A percentile compares a stretch with the other conserved stretches of the same genome.
phyloP scores from a whole-genome alignment of 1,140 invertebrate genomes.

The Conus betulinus region DNA sequence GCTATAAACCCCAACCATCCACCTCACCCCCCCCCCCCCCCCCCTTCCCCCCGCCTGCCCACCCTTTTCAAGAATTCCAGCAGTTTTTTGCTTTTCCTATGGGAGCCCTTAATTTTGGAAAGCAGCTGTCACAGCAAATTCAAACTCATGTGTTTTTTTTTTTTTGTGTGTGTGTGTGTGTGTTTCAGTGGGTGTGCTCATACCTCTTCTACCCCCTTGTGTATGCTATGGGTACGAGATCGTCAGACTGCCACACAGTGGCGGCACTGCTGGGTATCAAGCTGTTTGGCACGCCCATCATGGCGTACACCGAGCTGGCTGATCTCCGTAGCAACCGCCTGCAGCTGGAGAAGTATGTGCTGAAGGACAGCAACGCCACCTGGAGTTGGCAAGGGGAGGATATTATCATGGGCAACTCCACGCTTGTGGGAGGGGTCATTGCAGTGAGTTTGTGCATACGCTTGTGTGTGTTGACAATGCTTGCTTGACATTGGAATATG shows the following conservation, averaged over 20 bases:
- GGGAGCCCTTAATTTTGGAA: no score
- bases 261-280: slow-evolving; percentile 72
- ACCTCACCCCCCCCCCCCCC: no score
- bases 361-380: not conserved
- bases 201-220: slow-evolving; percentile 72
- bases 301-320: slow-evolving; percentile 65
- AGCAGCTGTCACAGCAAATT: no score
- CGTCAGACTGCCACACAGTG: slow-evolving; percentile 66
- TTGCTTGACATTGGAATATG: no score
- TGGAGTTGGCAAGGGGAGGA: slow-evolving; percentile 31
- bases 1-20: no score
- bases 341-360: slow-evolving; percentile 36
- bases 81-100: no score
- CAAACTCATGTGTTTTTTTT: no score
- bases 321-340: slow-evolving; percentile 30
- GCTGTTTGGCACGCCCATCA: slow-evolving; percentile 73
- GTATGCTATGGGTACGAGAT: slow-evolving; percentile 69
- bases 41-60: no score
- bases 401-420: slow-evolving; percentile 37
- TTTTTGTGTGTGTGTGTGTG: not conserved
- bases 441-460: slow-evolving; percentile 27
- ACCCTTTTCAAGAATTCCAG: no score
- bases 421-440: slow-evolving; percentile 40
- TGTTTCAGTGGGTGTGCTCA: slow-evolving; percentile 68
- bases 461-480: no score